Base-by-base conservation (phyloP, 2,113 vertebrate species). In the Lepisosteus osseus region DNA sequence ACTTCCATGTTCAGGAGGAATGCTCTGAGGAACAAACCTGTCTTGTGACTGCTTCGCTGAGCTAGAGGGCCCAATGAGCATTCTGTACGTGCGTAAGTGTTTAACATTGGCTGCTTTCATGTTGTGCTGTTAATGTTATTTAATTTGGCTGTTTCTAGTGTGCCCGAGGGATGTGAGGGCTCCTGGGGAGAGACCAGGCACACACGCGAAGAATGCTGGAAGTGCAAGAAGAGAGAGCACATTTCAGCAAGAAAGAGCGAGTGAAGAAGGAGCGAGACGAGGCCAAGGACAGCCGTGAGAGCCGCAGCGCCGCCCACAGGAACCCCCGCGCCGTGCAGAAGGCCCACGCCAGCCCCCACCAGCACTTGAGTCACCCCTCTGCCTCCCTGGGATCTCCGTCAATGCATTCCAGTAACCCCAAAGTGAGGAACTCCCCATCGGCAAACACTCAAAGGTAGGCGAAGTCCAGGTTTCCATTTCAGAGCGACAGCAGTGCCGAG, bases 381-480 rank as follows among this genome's bases (percentile, higher is more conserved):
- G 88, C 81, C 54, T 89, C 81, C 89, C 90, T 90, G 90, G 94
- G 93, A 92, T 90, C 93, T 87, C 93, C 90, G 93, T 95, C 94
- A 95, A 95, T 95, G 94, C 94, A 95, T 95, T 93, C 94, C 93
- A 95, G 93, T 89, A 95, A 94, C 86, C 91, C 94, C 87, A 95
- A 95, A 95, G 91, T 95, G 93, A 94, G 93, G 90, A 95, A 91
- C 90, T 95, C 94, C 85, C 94, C 94, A 0, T 93, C 93, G 88
- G 93, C 92, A 90, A 95, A 93, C 90, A 89, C 93, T 80, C 94
- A 95, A 89, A 95, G 93, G 94, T 95, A 87, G 90, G 85, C 65
- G 59, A 45, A 29, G 29, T 29, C 29, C 29, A 1, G 29, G 29
- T 29, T 29, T 29, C 29, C 29, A 1, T 2, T 29, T 29, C 29